A percentile compares a stretch with the other conserved stretches of the same genome.
Conservation (phyloP, 2,113 vertebrate genomes). For the Pterocles burchelli region DNA sequence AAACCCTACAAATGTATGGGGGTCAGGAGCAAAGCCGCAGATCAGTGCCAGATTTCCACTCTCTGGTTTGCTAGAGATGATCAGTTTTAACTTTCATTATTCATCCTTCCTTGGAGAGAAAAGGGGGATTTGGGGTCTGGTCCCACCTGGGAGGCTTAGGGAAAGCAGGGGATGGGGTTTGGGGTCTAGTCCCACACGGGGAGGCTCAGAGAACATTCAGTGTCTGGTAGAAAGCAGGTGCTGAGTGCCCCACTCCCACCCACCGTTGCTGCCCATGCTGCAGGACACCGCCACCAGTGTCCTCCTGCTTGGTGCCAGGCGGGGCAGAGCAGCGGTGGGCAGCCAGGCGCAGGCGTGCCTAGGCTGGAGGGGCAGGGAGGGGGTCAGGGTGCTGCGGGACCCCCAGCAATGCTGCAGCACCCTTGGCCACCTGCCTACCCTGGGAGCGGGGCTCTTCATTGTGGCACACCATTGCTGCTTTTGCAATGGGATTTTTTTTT, state of each 20-base stretch:
- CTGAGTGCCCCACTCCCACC: accelerated
- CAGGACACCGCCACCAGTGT: background rate
- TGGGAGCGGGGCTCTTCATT: accelerated
- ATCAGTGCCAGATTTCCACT: background rate
- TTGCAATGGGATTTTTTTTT: background rate
- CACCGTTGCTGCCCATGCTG: accelerated
- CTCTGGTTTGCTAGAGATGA: background rate
- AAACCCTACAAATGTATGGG: accelerated
- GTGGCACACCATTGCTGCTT: background rate
- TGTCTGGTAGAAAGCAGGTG: background rate
- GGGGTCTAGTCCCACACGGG: background rate
- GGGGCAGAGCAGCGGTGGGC: background rate
- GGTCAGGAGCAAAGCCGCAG: background rate
- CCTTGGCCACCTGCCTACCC: accelerated
- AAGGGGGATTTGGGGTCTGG: background rate
- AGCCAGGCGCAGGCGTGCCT: background rate
- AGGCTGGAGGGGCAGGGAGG: background rate
- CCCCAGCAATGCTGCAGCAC: background rate
- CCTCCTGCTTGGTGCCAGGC: accelerated
- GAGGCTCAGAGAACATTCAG: background rate
- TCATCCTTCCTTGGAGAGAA: background rate
- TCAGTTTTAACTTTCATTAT: background rate
- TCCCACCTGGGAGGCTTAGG: background rate
- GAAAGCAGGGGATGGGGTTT: background rate
- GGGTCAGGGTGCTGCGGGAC: background rate